Evolutionary conservation across 2,113 vertebrate species (phyloP).

Genomic region (Empidonax alnorum): DNA sequence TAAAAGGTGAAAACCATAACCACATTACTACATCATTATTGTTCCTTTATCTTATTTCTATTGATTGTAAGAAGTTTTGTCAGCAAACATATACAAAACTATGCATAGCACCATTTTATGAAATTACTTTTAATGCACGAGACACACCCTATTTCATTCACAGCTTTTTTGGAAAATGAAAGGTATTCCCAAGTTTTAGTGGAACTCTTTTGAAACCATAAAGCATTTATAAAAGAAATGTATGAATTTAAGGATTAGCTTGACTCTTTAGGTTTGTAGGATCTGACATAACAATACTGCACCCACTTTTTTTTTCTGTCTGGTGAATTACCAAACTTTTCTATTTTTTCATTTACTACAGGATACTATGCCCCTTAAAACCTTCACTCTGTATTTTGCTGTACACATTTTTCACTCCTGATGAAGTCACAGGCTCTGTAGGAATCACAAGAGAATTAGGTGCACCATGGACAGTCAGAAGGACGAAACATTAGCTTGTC

Average conservation of each 20-base stretch:
- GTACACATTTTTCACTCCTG: not conserved
- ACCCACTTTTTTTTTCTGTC: not conserved
- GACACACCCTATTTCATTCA: not conserved
- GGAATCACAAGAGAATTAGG: not conserved
- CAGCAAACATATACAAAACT: not conserved
- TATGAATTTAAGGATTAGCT: not conserved
- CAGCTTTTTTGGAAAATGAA: not conserved
- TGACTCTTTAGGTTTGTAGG: not conserved
- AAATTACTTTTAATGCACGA: not conserved
- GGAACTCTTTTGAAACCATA: not conserved
- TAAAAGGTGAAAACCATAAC: not conserved
- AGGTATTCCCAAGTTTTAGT: not conserved
- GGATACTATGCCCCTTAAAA: not conserved
- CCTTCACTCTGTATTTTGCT: not conserved
- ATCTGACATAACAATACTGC: not conserved
- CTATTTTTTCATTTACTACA: not conserved
- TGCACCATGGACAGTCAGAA: not conserved
- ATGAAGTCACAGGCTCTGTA: not conserved
- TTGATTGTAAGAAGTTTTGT: not conserved
- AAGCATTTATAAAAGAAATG: not conserved
- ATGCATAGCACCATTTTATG: not conserved
- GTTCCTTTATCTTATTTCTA: not conserved
- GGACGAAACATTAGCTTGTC: not conserved
- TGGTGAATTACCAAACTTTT: not conserved
- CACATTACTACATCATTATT: not conserved